Evolutionary conservation across 2,797 vertebrate species (phyloP), one percentile per base, ranked within the genome.

Genomic region (Sylvilagus floridanus): DNA sequence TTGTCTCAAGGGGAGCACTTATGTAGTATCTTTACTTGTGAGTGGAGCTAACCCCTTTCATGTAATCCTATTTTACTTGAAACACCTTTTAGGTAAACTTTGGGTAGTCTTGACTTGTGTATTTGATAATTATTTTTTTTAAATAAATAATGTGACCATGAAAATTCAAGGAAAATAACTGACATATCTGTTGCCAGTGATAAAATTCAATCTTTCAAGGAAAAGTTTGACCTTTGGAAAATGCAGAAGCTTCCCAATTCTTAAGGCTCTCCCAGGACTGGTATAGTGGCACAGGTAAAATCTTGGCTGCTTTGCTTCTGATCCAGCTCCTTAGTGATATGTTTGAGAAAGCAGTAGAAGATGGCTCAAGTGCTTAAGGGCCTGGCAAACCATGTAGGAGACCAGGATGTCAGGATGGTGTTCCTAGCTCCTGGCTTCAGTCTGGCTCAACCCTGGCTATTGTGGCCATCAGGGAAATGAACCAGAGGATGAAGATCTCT

Each of bases 191-290:
- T 71, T 85, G 21, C 26, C 22, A 79, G 12, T 93, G 35, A 84
- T 79, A 84, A 81, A 91, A 84, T 57, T 65, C 16, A 84, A 66
- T n/a, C 66, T 79, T 90, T 90, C 5, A 73, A 79, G 83, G 52
- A 93, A 87, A 72, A 87, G 54, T 8, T 68, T 50, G 32, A 75
- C 63, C 37, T 96, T 91, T 76, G 24, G 42, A 79, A 87, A 54
- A 78, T 73, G 50, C n/a, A 4, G 73, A 94, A 86, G 22, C 37
- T 32, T 82, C 21, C 12, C 16, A 42, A 0, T 63, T 73, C 19
- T 68, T 78, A 54, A 87, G 52, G 19, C 7, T 89, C 21, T 68
- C 16, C 21, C 42, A 47, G 42, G 8, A 47, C 42, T 47, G 42
- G 42, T 47, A 47, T 47, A 47, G 42, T 47, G 42, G 42, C 42